A percentile compares a stretch with the other conserved stretches of the same genome.
Evolutionary conservation across 2,797 vertebrate species (phyloP).

Genomic region (Pygocentrus nattereri): DNA sequence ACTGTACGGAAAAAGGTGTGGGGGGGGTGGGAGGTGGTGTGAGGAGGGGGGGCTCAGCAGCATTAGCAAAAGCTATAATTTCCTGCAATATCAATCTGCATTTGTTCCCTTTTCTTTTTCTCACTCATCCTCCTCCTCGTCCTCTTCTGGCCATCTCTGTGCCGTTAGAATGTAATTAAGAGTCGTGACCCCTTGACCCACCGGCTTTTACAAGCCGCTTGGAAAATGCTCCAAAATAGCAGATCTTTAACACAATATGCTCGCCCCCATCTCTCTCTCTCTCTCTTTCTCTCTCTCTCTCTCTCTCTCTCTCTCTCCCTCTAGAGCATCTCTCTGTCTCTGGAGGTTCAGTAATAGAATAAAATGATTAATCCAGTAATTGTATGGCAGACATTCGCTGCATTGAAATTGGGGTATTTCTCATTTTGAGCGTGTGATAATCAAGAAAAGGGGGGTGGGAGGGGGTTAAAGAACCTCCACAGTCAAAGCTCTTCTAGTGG

Average conservation of each 20-base stretch:
- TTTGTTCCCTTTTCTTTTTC: constrained; percentile 79
- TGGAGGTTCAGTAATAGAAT: constrained; percentile 85
- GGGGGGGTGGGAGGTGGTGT: neutral
- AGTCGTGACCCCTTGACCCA: constrained; percentile 96
- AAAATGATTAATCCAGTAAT: constrained; percentile 95
- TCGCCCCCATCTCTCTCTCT: constrained; percentile 54
- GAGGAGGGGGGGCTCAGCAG: constrained; percentile 83
- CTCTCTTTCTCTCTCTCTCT: constrained; percentile 1
- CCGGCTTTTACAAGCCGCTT: constrained; percentile 90
- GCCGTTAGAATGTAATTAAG: constrained; percentile 95
- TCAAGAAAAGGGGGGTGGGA: constrained; percentile 13
- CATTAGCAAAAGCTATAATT: constrained; percentile 92
- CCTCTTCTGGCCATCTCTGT: constrained; percentile 91
- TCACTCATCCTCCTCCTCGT: constrained; percentile 40
- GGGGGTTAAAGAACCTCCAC: constrained; percentile 61
- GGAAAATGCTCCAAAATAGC: constrained; percentile 85
- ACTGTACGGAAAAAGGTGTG: constrained; percentile 81
- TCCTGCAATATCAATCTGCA: constrained; percentile 90
- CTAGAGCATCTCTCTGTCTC: constrained; percentile 45
- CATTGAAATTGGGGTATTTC: constrained; percentile 80
- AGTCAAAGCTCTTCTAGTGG: constrained; percentile 64
- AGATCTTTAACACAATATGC: constrained; percentile 86
- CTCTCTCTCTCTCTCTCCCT: constrained; percentile 78
- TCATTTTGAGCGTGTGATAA: constrained; percentile 74
- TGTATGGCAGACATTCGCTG: constrained; percentile 88